phyloP scores from a whole-genome alignment of 2,113 vertebrate species.

The Protobothrops flavoviridis region DNA sequence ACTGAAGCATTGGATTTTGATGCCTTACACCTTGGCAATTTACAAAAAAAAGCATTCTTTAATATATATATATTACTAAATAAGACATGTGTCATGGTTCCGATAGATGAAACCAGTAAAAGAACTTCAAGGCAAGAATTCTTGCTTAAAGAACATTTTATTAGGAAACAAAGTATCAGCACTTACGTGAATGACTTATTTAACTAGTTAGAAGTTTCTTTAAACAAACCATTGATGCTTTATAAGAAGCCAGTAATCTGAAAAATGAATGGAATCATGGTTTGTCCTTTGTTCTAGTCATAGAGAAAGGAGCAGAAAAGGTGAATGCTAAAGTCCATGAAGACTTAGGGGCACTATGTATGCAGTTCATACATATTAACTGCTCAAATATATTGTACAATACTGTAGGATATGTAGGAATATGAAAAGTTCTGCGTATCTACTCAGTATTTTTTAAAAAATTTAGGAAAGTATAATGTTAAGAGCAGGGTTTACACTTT shows the following conservation, averaged over 20 bases:
- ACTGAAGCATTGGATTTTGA: neutral
- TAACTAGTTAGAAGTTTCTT: neutral
- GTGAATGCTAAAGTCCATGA: neutral
- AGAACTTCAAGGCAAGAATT: too few relatives aligned
- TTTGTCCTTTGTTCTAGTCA: neutral
- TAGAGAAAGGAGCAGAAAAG: neutral
- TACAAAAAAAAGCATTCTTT: neutral
- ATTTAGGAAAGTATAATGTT: neutral
- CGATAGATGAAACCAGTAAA: too few relatives aligned
- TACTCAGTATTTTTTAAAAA: neutral
- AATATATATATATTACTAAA: neutral
- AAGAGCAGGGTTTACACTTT: neutral
- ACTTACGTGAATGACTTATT: neutral
- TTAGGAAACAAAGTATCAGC: too few relatives aligned
- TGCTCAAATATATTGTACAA: neutral
- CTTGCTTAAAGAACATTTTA: too few relatives aligned
- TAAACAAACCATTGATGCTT: neutral
- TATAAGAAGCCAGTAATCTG: neutral
- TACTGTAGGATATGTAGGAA: neutral
- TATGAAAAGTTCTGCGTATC: neutral
- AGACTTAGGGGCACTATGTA: neutral
- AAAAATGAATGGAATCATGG: neutral
- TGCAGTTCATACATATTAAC: neutral
- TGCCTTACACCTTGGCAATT: neutral
- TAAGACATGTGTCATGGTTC: too few relatives aligned